These are phyloP conservation scores for Agrochola lychnidis DNA, from an alignment of 2,888 invertebrate genomes.

Conservation along the genomic window DNA sequence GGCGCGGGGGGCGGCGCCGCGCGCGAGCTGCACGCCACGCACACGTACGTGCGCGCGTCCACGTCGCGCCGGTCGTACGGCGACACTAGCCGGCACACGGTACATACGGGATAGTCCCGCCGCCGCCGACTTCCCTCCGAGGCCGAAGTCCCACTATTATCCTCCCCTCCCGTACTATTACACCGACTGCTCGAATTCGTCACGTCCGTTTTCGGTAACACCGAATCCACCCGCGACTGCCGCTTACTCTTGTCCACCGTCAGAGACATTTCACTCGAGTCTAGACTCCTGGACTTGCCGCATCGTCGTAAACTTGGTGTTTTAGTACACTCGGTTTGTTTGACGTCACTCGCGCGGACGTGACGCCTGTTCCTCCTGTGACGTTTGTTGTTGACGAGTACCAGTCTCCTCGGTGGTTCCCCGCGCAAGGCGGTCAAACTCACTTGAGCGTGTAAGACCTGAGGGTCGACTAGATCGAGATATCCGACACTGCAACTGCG, in stretches of 20 bases:
- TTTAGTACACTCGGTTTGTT: constrained; percentile 73
- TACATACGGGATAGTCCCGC: constrained; percentile 76
- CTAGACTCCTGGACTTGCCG: constrained; percentile 95
- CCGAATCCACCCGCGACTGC: constrained; percentile 66
- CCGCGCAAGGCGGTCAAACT: constrained; percentile 93
- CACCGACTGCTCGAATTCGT: constrained; percentile 74
- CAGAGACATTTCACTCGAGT: constrained; percentile 95
- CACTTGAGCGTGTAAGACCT: constrained; percentile 94
- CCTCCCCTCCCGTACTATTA: constrained; percentile 76
- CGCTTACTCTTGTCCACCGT: constrained; percentile 85
- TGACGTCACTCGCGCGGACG: constrained; percentile 78
- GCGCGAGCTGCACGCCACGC: constrained; percentile 71
- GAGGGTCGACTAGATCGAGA: constrained; percentile 95
- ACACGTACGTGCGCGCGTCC: constrained; percentile 71
- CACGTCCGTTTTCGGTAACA: constrained; percentile 55
- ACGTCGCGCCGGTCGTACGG: constrained; percentile 71
- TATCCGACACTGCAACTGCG: constrained; percentile 97
- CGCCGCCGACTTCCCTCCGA: constrained; percentile 73
- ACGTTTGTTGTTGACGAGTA: constrained; percentile 92
- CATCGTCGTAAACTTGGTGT: constrained; percentile 92
- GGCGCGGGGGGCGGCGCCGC: constrained; percentile 59
- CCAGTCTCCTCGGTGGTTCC: constrained; percentile 94
- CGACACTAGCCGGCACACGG: constrained; percentile 76
- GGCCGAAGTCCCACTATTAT: constrained; percentile 74
- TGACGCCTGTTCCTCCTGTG: constrained; percentile 77